Conservation (phyloP, 2,888 invertebrate species). For the Tuberolachnus salignus region DNA sequence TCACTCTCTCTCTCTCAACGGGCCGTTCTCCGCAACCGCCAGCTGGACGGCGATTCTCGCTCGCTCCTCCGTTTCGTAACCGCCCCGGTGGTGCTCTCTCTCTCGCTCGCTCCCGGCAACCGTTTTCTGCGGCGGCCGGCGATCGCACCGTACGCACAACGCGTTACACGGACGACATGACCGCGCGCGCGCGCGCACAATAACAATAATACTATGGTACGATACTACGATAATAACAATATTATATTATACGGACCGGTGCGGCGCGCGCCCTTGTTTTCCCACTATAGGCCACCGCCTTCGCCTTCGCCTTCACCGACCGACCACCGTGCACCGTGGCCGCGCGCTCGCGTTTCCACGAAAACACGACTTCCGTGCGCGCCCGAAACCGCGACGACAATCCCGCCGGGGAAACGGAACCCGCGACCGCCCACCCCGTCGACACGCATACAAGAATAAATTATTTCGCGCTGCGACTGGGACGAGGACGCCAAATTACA, state of each 20-base stretch:
- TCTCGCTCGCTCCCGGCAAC: no score
- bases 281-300: slow-evolving; percentile 6
- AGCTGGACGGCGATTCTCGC: not conserved
- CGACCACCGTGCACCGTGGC: slow-evolving; percentile 3
- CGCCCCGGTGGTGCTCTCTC: no score
- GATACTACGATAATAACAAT: not conserved
- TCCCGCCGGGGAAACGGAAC: not conserved
- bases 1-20: not conserved
- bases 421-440: not conserved
- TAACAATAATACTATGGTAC: not conserved
- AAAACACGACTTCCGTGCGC: slow-evolving; percentile 41
- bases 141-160: no score
- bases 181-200: not conserved
- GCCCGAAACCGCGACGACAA: not conserved
- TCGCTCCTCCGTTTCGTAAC: no score
- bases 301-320: not conserved
- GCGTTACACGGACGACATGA: no score
- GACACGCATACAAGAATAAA: not conserved
- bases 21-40: not conserved
- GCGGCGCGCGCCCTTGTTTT: not conserved
- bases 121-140: not conserved
- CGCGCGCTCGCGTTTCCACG: slow-evolving; percentile 13
- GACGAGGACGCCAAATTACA: no score
- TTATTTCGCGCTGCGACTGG: no score
- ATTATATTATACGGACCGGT: not conserved